Evolutionary conservation across 2,113 vertebrate species (phyloP).

Genomic region (Gorsachius goisagi): DNA sequence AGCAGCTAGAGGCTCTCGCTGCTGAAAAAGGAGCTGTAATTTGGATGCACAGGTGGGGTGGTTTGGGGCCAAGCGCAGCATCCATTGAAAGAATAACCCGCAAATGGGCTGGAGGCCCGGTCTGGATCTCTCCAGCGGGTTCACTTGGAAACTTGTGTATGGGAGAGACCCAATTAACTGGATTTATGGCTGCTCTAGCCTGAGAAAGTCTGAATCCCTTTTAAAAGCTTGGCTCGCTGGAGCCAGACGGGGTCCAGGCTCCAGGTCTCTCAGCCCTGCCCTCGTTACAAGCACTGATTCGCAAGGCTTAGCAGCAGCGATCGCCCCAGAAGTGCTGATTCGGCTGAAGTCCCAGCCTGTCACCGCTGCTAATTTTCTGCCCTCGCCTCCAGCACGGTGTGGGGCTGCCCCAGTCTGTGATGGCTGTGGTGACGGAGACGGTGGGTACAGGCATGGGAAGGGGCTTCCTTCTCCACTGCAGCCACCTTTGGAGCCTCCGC

Average conservation of each 20-base stretch:
- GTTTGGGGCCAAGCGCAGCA: not conserved
- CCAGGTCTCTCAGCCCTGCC: conserved; percentile 39
- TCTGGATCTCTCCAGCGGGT: conserved; percentile 7
- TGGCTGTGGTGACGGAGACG: not conserved
- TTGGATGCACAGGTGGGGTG: conserved; percentile 25
- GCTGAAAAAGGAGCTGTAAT: not conserved
- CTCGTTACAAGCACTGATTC: conserved; percentile 4
- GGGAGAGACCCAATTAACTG: conserved; percentile 63
- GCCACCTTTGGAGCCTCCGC: not conserved
- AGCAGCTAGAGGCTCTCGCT: not conserved
- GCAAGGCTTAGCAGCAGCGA: not conserved
- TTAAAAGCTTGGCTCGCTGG: conserved; percentile 49
- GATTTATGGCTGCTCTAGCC: conserved; percentile 67
- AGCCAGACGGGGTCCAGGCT: conserved; percentile 43
- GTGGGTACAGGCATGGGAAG: not conserved
- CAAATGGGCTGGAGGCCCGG: conserved; percentile 31
- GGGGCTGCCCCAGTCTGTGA: not conserved
- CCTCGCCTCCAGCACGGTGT: not conserved
- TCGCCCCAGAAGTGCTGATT: conserved; percentile 19
- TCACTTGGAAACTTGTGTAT: conserved; percentile 51
- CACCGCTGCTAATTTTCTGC: not conserved
- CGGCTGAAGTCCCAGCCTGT: not conserved
- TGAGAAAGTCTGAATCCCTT: conserved; percentile 65
- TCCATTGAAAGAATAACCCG: conserved; percentile 22
- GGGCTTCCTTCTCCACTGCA: not conserved